Evolutionary conservation across 2,113 vertebrate species (phyloP).

Genomic region (Tragelaphus buxtoni): DNA sequence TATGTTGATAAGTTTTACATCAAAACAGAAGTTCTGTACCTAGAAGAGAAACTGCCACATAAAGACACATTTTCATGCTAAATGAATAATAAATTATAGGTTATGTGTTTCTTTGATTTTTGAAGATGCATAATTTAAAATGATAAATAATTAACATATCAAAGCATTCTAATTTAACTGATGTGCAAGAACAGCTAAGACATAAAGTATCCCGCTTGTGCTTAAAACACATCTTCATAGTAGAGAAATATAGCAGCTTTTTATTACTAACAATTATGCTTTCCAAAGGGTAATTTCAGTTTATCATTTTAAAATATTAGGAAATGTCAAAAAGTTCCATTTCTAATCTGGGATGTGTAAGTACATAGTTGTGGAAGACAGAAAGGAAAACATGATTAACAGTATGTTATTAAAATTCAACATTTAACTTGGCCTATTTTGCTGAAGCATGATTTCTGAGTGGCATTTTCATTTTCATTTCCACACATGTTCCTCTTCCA

Average conservation of each 20-base stretch:
- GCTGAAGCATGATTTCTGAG: slow-evolving; percentile 17
- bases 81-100: slow-evolving; percentile 85
- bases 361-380: neutral
- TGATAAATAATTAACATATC: slow-evolving; percentile 85
- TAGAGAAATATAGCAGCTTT: slow-evolving; percentile 49
- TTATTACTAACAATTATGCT: slow-evolving; percentile 57
- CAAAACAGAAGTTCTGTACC: slow-evolving; percentile 69
- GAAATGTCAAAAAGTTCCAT: slow-evolving; percentile 54
- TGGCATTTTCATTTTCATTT: neutral
- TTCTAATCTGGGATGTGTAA: slow-evolving; percentile 48
- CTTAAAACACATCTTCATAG: slow-evolving; percentile 59
- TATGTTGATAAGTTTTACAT: slow-evolving; percentile 71
- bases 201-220: slow-evolving; percentile 63
- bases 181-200: slow-evolving; percentile 62
- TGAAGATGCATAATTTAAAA: slow-evolving; percentile 81
- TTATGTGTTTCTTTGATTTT: slow-evolving; percentile 81
- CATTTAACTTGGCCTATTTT: slow-evolving; percentile 29
- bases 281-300: slow-evolving; percentile 59
- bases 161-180: slow-evolving; percentile 79
- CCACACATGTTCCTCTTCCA: neutral
- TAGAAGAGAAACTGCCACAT: slow-evolving; percentile 68
- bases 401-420: slow-evolving; percentile 27
- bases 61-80: slow-evolving; percentile 75
- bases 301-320: slow-evolving; percentile 72
- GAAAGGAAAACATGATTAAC: slow-evolving; percentile 36